Percentiles rank a stretch among this genome's conserved stretches.
Evolutionary conservation across 2,888 invertebrate genomes (phyloP).

Genomic region (Ectemnius continuus): DNA sequence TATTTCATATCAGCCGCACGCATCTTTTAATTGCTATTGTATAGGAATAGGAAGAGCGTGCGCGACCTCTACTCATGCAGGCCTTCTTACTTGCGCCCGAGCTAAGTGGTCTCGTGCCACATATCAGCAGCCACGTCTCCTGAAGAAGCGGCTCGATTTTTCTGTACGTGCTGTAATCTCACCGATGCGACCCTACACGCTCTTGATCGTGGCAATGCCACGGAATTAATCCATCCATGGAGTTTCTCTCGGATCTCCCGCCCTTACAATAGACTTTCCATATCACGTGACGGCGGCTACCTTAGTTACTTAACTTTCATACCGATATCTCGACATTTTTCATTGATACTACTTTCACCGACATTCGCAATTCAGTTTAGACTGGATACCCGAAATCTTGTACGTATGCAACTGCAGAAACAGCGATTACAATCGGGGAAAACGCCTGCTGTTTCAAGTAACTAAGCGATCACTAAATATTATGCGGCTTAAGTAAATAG

Average conservation of each 20-base stretch:
- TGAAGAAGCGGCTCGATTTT: not conserved
- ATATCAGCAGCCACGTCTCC: not conserved
- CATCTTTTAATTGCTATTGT: conserved; percentile 60
- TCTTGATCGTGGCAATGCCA: conserved; percentile 23
- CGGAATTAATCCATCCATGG: conserved; percentile 49
- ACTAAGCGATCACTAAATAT: no score
- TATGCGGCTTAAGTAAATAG: no score
- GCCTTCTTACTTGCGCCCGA: conserved; percentile 40
- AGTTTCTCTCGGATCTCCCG: conserved; percentile 56
- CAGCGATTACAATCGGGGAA: not conserved
- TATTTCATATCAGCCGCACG: conserved; percentile 52
- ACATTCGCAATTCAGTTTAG: not conserved
- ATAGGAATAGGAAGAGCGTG: conserved; percentile 49
- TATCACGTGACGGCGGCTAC: conserved; percentile 51
- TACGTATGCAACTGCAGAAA: not conserved
- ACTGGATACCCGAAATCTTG: not conserved
- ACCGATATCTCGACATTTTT: conserved; percentile 48
- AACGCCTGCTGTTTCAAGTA: not conserved
- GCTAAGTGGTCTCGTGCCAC: conserved; percentile 13
- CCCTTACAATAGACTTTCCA: conserved; percentile 40
- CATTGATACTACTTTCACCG: conserved; percentile 8
- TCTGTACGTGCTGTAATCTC: conserved; percentile 24
- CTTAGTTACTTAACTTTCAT: conserved; percentile 51
- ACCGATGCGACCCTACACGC: not conserved
- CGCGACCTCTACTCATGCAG: conserved; percentile 51